Base-by-base conservation (phyloP, 2,113 vertebrate species). In the Phrynocephalus versicolor region DNA sequence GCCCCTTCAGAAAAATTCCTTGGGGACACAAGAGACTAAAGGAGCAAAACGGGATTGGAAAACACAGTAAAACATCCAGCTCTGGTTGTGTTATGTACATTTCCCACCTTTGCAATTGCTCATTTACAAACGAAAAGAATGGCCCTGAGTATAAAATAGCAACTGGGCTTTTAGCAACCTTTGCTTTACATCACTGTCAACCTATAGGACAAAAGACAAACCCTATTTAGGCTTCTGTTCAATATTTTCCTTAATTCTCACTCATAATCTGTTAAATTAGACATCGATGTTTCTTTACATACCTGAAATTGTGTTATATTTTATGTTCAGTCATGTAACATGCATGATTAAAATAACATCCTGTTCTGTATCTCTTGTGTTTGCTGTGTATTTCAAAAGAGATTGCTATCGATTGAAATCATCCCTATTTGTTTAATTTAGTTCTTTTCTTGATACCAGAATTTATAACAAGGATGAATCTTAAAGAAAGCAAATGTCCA, bases 1-100 rank as follows among this genome's bases (percentile, higher is more conserved):
- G 83, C 95, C 90, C 93, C 94, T 95, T 95, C 90, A 88, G 94
- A 93, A 93, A n/a, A 94, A 94, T 94, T 93, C 95, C 95, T 91
- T 85, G 67, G 95, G 95, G 96, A 96, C 71, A 10, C 1, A 85
- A 88, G 90, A 94, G 93, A 90, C 92, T 93, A 92, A 93, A 90
- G 81, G 92, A 96, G 92, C 89, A 90, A 95, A 94, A 95, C 95
- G 89, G 94, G 94, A 94, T 95, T 93, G 94, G 92, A 95, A 96
- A 96, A 95, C 93, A 95, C 88, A 95, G 89, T 90, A 92, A 88
- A 90, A 90, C 89, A 65, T 69, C 84, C 92, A 89, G 85, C 90
- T 90, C 88, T 90, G 89, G 91, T 92, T 85, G 74, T 8, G 81
- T 86, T 91, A 91, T 81, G 18, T 92, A 74, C 79, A 72, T 87